Base-by-base conservation (phyloP, 2,113 vertebrate species). In the Plestiodon gilberti region DNA sequence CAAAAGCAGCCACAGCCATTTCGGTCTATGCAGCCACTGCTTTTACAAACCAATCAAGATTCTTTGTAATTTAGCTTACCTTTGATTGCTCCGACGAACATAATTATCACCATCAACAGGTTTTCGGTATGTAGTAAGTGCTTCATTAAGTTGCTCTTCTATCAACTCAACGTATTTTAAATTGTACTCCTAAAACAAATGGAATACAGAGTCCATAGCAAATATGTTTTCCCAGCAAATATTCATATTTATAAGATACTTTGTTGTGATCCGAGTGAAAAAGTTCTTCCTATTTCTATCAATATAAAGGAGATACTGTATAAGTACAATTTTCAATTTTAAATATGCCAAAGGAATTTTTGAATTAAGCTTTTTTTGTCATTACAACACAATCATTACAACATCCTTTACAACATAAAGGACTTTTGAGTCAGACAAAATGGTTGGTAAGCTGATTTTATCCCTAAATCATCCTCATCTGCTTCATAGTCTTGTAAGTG, bases 51-150 rank as follows among this genome's bases (percentile, higher is more conserved):
- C 1, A 94, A 77, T 28, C 14, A 70, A 3, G 35, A 52, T 62
- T 87, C 6, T 83, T 87, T 43, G 33, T 64, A 14, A 59, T 0
- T 83, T 67, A 74, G 3, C 59, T 83, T 93, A 97, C 99, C 99
- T 99, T 97, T 99, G 98, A 96, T 99, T 99, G 97, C 98, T 99
- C 69, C 98, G 97, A 91, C 98, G 97, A 89, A 99, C 98, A 14
- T 99, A 99, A 94, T 99, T 99, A 96, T 99, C 99, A 81, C 99
- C 99, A 95, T 99, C 98, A 35, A 99, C 95, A 89, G 99, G 98
- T 94, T 99, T 99, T 83, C 98, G 98, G 67, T 99, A 99, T 1
- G 98, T 99, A 81, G 98, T 99, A 88, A 99, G 98, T 88, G 99
- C 98, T 97, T 99, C 99, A 61, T 99, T 99, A 80, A 99, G 97